Base-by-base conservation (phyloP, 2,113 vertebrate species). In the Oncorhynchus masou region DNA sequence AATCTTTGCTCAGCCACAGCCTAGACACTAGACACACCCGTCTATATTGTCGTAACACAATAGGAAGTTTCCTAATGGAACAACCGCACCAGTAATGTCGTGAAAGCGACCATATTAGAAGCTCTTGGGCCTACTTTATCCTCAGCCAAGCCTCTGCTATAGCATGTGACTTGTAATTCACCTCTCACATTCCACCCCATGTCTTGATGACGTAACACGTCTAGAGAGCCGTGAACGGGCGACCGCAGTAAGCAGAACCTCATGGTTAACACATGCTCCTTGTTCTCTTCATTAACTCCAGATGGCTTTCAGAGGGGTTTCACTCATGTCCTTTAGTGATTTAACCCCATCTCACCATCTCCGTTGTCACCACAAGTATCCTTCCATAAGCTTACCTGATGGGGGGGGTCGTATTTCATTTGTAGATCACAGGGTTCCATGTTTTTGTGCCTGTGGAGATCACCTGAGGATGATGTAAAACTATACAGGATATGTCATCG, bases 1-100 rank as follows among this genome's bases (percentile, higher is more conserved):
- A 73, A 20, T 73, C 75, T 81, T 72, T 79, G 72, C 75, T 69
- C 39, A 80, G 80, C 54, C 79, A 79, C 75, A 78, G 71, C 65
- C 69, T 76, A 84, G 87, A 87, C 73, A 75, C 67, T 78, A 84
- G 87, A 88, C 73, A 75, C 12, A 62, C 64, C 34, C 24, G 73
- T 84, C 68, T 77, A 70, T 71, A 75, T 80, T 71, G 71, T 68
- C 48, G 51, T 75, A 68, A 81, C 71, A 68, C 51, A 62, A 73
- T 62, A 79, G 75, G 77, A 81, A 84, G 60, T 19, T 1, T 51
- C 1, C 45, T 75, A 62, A 68, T 62, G 15, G 73, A 57, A 69
- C 76, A 29, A 24, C 24, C 27, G 16, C 71, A 71, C 54, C n/a
- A 74, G 62, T 81, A 76, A 78, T 78, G 27, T 31, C 20, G 71